Evolutionary conservation across 1,140 invertebrate genomes (phyloP).

Genomic region (Chionoecetes opilio): DNA sequence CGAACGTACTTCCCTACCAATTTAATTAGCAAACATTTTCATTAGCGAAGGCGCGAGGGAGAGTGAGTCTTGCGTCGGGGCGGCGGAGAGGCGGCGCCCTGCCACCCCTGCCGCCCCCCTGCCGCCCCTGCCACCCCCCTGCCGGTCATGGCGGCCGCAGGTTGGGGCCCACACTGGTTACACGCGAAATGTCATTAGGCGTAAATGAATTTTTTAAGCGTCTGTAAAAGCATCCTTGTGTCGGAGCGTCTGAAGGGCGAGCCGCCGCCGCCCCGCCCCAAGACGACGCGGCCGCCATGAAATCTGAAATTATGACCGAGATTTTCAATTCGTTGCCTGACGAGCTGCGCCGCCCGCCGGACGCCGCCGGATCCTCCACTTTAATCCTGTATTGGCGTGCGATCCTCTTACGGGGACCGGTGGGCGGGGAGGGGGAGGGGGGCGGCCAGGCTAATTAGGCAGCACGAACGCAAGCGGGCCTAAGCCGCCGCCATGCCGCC

Average conservation of each 20-base stretch:
- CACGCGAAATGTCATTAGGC: conserved; percentile 75
- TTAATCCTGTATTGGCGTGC: conserved; percentile 32
- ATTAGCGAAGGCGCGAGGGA: conserved; percentile 51
- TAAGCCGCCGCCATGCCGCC: conserved; percentile 56
- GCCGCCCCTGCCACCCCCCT: neutral
- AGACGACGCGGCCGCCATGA: conserved; percentile 57
- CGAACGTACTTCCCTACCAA: conserved; percentile 75
- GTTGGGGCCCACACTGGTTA: conserved; percentile 70
- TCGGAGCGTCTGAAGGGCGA: conserved; percentile 27
- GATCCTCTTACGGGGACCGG: neutral
- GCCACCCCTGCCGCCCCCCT: neutral
- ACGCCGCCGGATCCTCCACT: conserved; percentile 9
- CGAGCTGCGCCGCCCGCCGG: neutral
- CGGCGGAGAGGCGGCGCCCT: neutral
- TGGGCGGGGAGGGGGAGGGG: conserved; percentile 15
- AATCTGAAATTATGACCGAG: conserved; percentile 72
- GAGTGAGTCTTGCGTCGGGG: neutral
- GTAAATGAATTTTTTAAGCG: conserved; percentile 68
- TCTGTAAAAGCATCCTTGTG: conserved; percentile 56
- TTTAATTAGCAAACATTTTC: conserved; percentile 80
- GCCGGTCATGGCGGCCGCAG: conserved; percentile 66
- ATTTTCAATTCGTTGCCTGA: conserved; percentile 57
- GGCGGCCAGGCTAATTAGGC: neutral
- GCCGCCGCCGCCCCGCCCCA: conserved; percentile 37
- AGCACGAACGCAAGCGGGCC: neutral